Conservation (phyloP, 2,113 vertebrate species). For the Alectura lathami region DNA sequence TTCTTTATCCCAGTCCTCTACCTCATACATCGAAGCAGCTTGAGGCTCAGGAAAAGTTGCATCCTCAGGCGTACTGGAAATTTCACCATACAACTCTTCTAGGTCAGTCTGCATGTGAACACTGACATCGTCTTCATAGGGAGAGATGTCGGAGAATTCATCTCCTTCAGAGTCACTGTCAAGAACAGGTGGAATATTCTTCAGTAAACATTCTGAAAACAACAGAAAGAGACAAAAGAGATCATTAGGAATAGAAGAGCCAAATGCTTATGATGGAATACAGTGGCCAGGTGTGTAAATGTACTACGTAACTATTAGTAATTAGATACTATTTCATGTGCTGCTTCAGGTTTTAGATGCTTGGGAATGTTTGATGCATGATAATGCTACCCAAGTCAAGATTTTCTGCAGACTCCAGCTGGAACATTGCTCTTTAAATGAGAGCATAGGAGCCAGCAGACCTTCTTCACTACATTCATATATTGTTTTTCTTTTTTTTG, state of each 20-base stretch:
- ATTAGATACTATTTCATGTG: not conserved
- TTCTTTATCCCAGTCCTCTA: conserved; percentile 80
- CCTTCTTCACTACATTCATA: not conserved
- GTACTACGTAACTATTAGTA: not conserved
- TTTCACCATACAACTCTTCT: not conserved
- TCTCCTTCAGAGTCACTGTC: not conserved
- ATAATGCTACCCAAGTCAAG: not conserved
- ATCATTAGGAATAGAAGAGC: not conserved
- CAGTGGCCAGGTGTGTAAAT: not conserved
- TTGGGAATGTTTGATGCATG: not conserved
- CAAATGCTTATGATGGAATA: not conserved
- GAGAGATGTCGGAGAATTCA: not conserved
- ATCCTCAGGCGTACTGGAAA: not conserved
- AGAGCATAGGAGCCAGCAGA: not conserved
- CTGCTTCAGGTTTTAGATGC: not conserved
- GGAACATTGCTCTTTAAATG: not conserved
- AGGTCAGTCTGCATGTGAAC: rapidly evolving
- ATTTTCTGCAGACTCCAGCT: not conserved
- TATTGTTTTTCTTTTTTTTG: not conserved
- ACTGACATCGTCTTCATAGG: not conserved
- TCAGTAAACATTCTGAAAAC: conserved; percentile 11
- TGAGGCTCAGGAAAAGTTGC: not conserved
- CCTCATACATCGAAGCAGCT: not conserved
- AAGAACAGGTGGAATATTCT: not conserved
- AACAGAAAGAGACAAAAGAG: not conserved